Evolutionary conservation across 2,797 vertebrate species (phyloP).

Genomic region (Strix occidentalis): DNA sequence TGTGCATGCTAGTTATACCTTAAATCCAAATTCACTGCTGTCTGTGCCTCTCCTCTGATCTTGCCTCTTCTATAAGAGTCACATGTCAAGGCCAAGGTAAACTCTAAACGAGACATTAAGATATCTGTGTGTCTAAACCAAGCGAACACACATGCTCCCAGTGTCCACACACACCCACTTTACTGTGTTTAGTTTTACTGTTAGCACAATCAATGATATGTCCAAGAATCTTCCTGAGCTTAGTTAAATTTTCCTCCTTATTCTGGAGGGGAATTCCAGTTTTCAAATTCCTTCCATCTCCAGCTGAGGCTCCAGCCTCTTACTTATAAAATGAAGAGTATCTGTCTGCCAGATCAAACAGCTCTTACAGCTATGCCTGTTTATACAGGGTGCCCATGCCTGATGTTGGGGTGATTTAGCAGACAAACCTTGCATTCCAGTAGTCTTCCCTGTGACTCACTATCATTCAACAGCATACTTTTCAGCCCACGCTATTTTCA

Average conservation of each 20-base stretch:
- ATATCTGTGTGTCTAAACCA: neutral
- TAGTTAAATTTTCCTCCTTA: neutral
- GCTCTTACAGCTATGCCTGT: neutral
- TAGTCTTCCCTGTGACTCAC: neutral
- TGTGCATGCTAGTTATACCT: neutral
- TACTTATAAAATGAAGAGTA: neutral
- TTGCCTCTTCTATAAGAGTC: neutral
- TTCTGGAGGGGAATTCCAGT: neutral
- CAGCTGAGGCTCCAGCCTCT: neutral
- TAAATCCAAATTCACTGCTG: neutral
- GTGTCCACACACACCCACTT: neutral
- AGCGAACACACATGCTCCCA: neutral
- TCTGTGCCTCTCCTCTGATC: neutral
- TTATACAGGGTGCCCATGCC: neutral
- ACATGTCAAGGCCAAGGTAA: neutral
- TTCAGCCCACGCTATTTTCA: neutral
- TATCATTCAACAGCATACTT: neutral
- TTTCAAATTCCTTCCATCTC: neutral
- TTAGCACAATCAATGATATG: neutral
- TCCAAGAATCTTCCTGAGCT: neutral
- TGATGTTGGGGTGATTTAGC: neutral
- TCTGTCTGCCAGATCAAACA: neutral
- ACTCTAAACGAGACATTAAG: neutral
- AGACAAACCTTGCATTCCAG: neutral
- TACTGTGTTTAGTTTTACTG: neutral